Evolutionary conservation across 64 coral and sea anemone species (phyloP).

Genomic region (Pocillopora damicornis): DNA sequence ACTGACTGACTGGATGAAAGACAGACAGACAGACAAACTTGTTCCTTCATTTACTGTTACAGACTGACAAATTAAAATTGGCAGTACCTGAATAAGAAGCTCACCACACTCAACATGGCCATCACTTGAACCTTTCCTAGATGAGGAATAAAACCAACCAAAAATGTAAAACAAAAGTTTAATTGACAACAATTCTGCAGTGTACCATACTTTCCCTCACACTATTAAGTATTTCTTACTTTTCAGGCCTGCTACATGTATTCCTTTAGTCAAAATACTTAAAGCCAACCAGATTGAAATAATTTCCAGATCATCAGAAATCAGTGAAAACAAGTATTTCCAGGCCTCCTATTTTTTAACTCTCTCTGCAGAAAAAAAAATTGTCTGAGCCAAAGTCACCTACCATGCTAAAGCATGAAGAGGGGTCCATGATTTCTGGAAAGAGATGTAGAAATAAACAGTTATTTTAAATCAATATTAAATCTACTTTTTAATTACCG

Average conservation of each 20-base stretch:
- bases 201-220: too few species aligned
- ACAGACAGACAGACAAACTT: neutral
- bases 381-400: neutral
- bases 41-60: too few species aligned
- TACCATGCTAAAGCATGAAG: conserved; percentile 97
- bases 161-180: neutral
- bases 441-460: neutral
- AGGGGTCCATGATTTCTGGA: conserved; percentile 85
- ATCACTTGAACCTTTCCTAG: conserved; percentile 82
- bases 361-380: neutral
- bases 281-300: too few species aligned
- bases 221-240: too few species aligned
- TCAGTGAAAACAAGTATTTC: too few species aligned
- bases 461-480: neutral
- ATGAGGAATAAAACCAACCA: neutral
- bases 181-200: too few species aligned
- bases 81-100: conserved; percentile 82
- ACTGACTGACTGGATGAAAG: neutral
- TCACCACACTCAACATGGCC: conserved; percentile 90
- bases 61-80: neutral
- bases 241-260: too few species aligned
- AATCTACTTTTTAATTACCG: too few species aligned
- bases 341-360: neutral
- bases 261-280: too few species aligned
- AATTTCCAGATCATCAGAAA: too few species aligned